Evolutionary conservation across 2,888 invertebrate genomes (phyloP).

Genomic region (Eucriotettix oculatus): DNA sequence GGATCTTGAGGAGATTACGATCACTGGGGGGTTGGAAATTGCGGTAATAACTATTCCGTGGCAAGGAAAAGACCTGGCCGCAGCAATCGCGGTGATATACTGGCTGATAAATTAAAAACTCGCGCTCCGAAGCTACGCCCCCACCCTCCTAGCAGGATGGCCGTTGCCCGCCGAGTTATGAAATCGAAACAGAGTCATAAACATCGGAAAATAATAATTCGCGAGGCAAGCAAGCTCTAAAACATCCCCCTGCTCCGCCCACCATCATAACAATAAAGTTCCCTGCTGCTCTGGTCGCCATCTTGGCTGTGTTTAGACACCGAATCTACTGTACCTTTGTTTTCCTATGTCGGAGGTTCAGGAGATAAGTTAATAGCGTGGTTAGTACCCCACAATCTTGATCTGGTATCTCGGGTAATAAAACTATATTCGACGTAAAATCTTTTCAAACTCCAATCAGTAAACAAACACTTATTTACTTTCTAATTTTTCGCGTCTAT

Average conservation of each 20-base stretch:
- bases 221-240: not conserved
- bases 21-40: not conserved
- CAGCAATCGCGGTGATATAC: conserved; percentile 18
- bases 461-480: too few relatives aligned
- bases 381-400: too few relatives aligned
- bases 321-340: not conserved
- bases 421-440: too few relatives aligned
- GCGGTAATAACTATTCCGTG: too few relatives aligned
- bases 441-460: too few relatives aligned
- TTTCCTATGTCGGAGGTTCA: not conserved
- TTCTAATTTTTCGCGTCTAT: too few relatives aligned
- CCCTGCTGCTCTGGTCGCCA: conserved; percentile 1
- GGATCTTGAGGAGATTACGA: not conserved
- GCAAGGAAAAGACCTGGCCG: too few relatives aligned
- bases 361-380: too few relatives aligned
- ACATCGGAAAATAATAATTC: conserved; percentile 33
- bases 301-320: not conserved
- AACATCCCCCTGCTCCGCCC: not conserved
- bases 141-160: conserved; percentile 13
- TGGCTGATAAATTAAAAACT: conserved; percentile 34
- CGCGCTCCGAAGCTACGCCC: conserved; percentile 17
- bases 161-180: conserved; percentile 22
- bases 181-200: conserved; percentile 33
- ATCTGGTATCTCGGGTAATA: too few relatives aligned
- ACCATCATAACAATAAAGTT: conserved; percentile 5